These are phyloP conservation scores for Clarias laeviceps DNA, from an alignment of 2,797 vertebrate genomes.

Conservation along the genomic window DNA sequence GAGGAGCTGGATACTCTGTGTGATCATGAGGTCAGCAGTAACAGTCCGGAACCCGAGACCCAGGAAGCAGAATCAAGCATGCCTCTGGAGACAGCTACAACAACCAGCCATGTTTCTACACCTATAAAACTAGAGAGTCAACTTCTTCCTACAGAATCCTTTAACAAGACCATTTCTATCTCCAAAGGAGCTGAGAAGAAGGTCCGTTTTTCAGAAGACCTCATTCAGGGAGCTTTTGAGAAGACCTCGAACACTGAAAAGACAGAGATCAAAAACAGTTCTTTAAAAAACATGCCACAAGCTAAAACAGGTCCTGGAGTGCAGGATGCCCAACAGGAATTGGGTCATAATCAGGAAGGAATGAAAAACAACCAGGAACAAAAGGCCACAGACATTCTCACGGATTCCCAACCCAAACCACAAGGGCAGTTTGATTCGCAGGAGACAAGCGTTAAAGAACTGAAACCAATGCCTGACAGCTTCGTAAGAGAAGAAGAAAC, in stretches of 20 bases:
- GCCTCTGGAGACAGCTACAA: slow-evolving; percentile 32
- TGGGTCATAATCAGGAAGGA: slow-evolving; percentile 46
- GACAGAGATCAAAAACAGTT: slow-evolving; percentile 57
- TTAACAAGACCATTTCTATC: slow-evolving; percentile 45
- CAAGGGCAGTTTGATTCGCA: neutral
- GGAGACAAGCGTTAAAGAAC: slow-evolving; percentile 34
- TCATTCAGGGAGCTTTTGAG: slow-evolving; percentile 54
- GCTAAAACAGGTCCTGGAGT: slow-evolving; percentile 40
- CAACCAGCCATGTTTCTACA: slow-evolving; percentile 11
- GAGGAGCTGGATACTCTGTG: slow-evolving; percentile 76
- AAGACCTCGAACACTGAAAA: slow-evolving; percentile 47
- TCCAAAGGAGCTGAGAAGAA: slow-evolving; percentile 70
- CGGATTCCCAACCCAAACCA: slow-evolving; percentile 36
- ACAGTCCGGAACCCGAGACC: slow-evolving; percentile 30
- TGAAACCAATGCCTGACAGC: slow-evolving; percentile 32
- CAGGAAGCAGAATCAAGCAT: slow-evolving; percentile 56
- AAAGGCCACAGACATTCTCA: slow-evolving; percentile 36
- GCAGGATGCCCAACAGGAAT: slow-evolving; percentile 42
- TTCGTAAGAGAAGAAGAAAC: slow-evolving; percentile 58
- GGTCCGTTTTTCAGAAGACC: slow-evolving; percentile 75
- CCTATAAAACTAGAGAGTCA: neutral
- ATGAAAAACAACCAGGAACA: slow-evolving; percentile 54
- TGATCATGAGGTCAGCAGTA: slow-evolving; percentile 61
- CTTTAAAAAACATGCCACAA: slow-evolving; percentile 57
- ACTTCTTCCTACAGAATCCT: slow-evolving; percentile 14